Conservation (phyloP, 2,797 vertebrate species). For the Vireo griseus region DNA sequence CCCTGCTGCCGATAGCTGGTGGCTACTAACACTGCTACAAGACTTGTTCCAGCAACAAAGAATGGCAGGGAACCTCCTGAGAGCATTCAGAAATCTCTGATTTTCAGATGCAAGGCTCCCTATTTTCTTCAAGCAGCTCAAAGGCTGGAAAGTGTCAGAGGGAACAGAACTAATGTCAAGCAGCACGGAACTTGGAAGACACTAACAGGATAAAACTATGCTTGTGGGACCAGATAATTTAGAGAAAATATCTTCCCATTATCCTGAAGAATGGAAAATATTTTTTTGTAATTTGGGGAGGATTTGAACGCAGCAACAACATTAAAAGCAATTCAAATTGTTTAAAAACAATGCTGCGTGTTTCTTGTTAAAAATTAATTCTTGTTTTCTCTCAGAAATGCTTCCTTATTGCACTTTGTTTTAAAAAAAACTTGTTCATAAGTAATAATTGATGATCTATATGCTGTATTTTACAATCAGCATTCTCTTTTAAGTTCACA, state of each 20-base stretch:
- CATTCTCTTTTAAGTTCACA: neutral
- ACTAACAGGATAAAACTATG: neutral
- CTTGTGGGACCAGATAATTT: neutral
- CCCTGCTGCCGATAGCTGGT: neutral
- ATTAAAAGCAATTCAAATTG: neutral
- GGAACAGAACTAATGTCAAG: neutral
- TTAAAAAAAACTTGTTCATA: neutral
- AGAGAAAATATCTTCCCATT: neutral
- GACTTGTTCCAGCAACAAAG: neutral
- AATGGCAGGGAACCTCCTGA: neutral
- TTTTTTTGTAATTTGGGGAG: neutral
- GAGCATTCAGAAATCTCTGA: neutral
- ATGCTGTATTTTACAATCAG: neutral
- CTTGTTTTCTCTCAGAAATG: neutral
- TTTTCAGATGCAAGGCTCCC: neutral
- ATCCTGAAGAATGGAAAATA: neutral
- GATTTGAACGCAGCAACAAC: neutral
- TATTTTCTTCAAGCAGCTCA: neutral
- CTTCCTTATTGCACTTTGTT: neutral
- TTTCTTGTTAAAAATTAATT: neutral
- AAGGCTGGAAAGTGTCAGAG: neutral
- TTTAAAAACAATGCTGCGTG: neutral
- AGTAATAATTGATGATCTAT: neutral
- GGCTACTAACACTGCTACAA: neutral
- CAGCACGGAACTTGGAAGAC: neutral